These are phyloP conservation scores for Perdix hodgsoniae DNA, from an alignment of 2,797 vertebrate species.

Conservation along the genomic window DNA sequence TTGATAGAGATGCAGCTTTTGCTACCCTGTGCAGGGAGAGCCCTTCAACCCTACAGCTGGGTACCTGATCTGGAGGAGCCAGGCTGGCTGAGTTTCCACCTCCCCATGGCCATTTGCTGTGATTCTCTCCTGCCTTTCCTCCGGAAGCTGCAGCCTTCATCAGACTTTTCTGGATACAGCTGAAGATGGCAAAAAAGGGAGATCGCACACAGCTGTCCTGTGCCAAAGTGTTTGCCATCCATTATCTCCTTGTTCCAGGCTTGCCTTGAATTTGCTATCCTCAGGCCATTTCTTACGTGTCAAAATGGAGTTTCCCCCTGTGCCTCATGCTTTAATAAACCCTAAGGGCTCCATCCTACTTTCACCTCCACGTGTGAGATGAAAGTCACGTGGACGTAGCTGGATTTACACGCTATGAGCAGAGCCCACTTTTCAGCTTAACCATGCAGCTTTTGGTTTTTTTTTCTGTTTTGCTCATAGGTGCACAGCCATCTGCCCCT, in stretches of 20 bases:
- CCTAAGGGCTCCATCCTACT: not conserved
- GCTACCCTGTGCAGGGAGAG: no score
- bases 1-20: no score
- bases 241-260: not conserved
- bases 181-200: not conserved
- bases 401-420: not conserved
- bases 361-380: not conserved
- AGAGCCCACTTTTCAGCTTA: not conserved
- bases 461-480: constrained; percentile 41
- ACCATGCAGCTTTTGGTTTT: not conserved
- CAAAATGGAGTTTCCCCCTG: not conserved
- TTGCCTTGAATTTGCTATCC: not conserved
- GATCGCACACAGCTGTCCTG: no score
- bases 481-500: constrained; percentile 66
- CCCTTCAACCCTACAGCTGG: no score
- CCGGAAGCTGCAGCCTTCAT: not conserved
- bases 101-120: no score
- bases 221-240: not conserved
- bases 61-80: no score
- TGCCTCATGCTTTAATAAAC: not conserved
- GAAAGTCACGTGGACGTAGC: not conserved
- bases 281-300: not conserved
- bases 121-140: not conserved
- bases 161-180: not conserved
- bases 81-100: no score